These are phyloP conservation scores for Serilophus lunatus DNA, from an alignment of 2,113 vertebrate genomes.

Conservation along the genomic window DNA sequence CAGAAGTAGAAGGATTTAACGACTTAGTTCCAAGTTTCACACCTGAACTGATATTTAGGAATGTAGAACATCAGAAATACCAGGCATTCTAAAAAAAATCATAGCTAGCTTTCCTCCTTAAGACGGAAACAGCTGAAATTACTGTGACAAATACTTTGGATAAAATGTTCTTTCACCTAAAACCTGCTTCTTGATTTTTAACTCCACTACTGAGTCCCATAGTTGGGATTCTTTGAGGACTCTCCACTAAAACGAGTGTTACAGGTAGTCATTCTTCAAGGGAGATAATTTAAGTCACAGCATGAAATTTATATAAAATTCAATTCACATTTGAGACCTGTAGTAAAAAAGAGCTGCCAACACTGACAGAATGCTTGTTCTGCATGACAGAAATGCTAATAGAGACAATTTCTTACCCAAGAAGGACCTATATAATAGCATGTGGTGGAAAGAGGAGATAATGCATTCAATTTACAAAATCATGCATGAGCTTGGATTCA, in stretches of 20 bases:
- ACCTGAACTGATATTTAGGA: background rate
- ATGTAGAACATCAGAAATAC: background rate
- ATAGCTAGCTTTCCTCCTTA: background rate
- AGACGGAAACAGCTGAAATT: background rate
- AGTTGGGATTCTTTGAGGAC: conserved; percentile 19
- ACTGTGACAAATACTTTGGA: background rate
- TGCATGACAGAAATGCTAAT: conserved; percentile 39
- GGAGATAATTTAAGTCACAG: conserved; percentile 10
- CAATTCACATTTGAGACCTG: conserved; percentile 40
- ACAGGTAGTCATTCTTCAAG: conserved; percentile 7
- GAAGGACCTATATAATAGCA: background rate
- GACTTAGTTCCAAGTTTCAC: background rate
- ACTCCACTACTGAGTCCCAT: background rate
- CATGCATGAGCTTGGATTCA: background rate
- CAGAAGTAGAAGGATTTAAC: background rate
- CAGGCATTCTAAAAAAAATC: background rate
- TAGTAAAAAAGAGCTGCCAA: conserved; percentile 16
- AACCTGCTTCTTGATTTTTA: background rate
- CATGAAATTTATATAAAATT: conserved; percentile 51
- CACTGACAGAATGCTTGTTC: background rate
- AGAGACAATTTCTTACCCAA: background rate
- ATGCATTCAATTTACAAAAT: background rate
- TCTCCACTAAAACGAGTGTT: background rate
- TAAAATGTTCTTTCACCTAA: background rate
- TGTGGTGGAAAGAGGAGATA: background rate